These are phyloP conservation scores for Notodonta ziczac DNA, from an alignment of 2,888 invertebrate species.

Conservation along the genomic window DNA sequence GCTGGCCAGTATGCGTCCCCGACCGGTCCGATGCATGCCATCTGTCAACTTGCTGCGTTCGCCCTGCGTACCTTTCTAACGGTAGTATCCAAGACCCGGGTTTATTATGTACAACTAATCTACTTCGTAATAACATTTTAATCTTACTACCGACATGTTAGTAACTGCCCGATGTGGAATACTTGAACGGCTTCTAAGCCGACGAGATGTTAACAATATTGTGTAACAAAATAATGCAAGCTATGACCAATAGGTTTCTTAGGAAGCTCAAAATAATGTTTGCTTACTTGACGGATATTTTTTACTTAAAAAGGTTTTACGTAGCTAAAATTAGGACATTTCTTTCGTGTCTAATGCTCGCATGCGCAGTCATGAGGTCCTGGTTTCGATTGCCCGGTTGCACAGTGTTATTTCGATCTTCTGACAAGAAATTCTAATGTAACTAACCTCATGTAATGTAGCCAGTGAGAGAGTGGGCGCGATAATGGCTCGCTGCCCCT, in stretches of 20 bases:
- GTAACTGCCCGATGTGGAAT: slow-evolving; percentile 30
- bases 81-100: slow-evolving; percentile 11
- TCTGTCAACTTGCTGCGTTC: slow-evolving; percentile 58
- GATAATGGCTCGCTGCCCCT: no score
- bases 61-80: slow-evolving; percentile 24
- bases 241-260: slow-evolving; percentile 17
- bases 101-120: slow-evolving; percentile 20
- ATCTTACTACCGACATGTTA: slow-evolving; percentile 10
- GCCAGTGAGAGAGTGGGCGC: no score
- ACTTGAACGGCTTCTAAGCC: slow-evolving; percentile 40
- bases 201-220: slow-evolving; percentile 20
- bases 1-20: slow-evolving; percentile 56
- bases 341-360: no score
- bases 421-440: no score
- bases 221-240: slow-evolving; percentile 20
- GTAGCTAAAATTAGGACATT: no score
- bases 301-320: no score
- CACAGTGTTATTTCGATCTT: no score
- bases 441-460: no score
- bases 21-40: slow-evolving; percentile 68
- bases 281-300: no score
- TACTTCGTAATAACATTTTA: slow-evolving; percentile 11
- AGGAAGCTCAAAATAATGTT: no score
- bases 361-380: no score
- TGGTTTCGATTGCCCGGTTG: no score